These are phyloP conservation scores for Masnerella sp. DNA, from an alignment of 2,888 invertebrate genomes.

Conservation along the genomic window DNA sequence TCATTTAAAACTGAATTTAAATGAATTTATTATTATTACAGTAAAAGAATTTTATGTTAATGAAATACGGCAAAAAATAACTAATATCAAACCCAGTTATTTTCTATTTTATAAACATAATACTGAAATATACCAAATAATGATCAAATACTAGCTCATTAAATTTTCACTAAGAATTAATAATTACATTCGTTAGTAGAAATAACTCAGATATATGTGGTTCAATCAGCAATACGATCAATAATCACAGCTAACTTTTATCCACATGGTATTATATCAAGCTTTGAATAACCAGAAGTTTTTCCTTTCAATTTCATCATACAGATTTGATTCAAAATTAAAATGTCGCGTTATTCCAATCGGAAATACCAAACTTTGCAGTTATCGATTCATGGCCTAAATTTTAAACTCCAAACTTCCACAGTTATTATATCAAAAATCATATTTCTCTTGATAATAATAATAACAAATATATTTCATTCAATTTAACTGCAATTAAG, in stretches of 20 bases:
- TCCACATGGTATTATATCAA: conserved; percentile 1
- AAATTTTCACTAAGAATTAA: too few relatives aligned
- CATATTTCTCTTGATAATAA: neutral
- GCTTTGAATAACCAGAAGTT: conserved; percentile 7
- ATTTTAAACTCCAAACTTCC: neutral
- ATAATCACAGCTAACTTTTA: conserved; percentile 9
- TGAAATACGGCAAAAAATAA: too few relatives aligned
- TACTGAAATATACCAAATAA: too few relatives aligned
- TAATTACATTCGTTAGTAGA: neutral
- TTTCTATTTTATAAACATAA: too few relatives aligned
- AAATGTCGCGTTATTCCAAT: too few relatives aligned
- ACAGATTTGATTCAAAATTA: neutral
- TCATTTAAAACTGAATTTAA: too few relatives aligned
- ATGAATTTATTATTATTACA: too few relatives aligned
- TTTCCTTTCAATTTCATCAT: conserved; percentile 1
- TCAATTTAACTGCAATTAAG: neutral
- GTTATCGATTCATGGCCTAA: neutral
- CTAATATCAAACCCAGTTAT: too few relatives aligned
- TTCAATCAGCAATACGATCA: conserved; percentile 8
- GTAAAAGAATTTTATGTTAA: too few relatives aligned
- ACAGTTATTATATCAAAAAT: neutral
- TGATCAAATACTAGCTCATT: too few relatives aligned
- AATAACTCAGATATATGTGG: conserved; percentile 8
- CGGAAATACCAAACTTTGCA: neutral
- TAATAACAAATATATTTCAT: neutral